A percentile compares a stretch with the other conserved stretches of the same genome.
Conservation (phyloP, 2,113 vertebrate species). For the Gulo gulo region DNA sequence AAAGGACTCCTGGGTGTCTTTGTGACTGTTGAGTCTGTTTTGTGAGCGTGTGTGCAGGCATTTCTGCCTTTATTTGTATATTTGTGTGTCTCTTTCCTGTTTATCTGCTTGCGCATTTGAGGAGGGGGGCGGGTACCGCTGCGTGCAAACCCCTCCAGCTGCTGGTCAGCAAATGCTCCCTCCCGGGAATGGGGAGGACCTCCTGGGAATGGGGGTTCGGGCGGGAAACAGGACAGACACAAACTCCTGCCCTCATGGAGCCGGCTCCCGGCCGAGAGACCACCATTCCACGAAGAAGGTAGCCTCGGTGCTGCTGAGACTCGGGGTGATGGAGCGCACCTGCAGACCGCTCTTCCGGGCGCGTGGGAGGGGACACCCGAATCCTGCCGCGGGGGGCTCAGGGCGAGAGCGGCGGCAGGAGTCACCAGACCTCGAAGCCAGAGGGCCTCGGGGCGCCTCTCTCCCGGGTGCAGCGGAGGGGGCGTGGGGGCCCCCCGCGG, state of each 20-base stretch:
- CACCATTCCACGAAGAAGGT: background rate
- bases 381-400: background rate
- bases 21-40: background rate
- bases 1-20: background rate
- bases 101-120: background rate
- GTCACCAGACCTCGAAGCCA: background rate
- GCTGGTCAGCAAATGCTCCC: background rate
- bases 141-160: background rate
- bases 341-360: no score
- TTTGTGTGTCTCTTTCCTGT: background rate
- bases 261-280: background rate
- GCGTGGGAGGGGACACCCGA: background rate
- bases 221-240: background rate
- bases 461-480: background rate
- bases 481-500: no score
- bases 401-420: background rate
- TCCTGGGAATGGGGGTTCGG: background rate
- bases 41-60: background rate
- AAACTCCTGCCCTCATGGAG: background rate
- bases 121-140: background rate
- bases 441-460: no score
- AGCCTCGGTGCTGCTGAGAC: background rate
- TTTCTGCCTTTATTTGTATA: background rate
- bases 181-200: background rate
- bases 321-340: background rate